Evolutionary conservation across 1,140 invertebrate genomes (phyloP).

Genomic region (Choristoneura fumiferana): DNA sequence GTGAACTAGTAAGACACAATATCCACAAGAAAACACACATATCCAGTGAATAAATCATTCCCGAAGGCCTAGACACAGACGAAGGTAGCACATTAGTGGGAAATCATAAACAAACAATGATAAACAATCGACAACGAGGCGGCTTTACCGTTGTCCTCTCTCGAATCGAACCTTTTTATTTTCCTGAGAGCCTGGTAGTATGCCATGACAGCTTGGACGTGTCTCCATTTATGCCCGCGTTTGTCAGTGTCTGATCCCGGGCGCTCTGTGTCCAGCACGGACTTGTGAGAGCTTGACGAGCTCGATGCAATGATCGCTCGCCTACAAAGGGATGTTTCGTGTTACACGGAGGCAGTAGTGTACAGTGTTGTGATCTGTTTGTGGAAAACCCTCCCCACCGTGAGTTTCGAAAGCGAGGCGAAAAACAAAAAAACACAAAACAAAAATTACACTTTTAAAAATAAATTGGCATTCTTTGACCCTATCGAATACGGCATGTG

Average conservation of each 20-base stretch:
- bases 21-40: constrained; percentile 62
- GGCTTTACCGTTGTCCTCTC: constrained; percentile 51
- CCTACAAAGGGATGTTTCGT: constrained; percentile 69
- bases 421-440: background rate
- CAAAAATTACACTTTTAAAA: background rate
- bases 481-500: no score
- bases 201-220: constrained; percentile 90
- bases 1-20: constrained; percentile 67
- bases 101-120: constrained; percentile 64
- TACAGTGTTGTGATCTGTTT: constrained; percentile 34
- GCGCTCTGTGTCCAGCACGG: constrained; percentile 52
- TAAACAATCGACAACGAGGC: constrained; percentile 62
- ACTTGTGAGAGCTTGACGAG: constrained; percentile 69
- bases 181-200: constrained; percentile 91
- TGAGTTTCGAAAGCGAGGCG: constrained; percentile 22
- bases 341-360: constrained; percentile 52
- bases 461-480: background rate
- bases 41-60: constrained; percentile 58
- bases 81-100: constrained; percentile 64
- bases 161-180: constrained; percentile 87
- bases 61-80: constrained; percentile 67
- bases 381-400: constrained; percentile 25
- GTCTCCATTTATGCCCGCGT: constrained; percentile 90
- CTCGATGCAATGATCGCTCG: constrained; percentile 71
- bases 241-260: constrained; percentile 74